Evolutionary conservation across 2,797 vertebrate species (phyloP), one percentile per base, ranked within the genome.

Genomic region (Hippopotamyrus pictus): DNA sequence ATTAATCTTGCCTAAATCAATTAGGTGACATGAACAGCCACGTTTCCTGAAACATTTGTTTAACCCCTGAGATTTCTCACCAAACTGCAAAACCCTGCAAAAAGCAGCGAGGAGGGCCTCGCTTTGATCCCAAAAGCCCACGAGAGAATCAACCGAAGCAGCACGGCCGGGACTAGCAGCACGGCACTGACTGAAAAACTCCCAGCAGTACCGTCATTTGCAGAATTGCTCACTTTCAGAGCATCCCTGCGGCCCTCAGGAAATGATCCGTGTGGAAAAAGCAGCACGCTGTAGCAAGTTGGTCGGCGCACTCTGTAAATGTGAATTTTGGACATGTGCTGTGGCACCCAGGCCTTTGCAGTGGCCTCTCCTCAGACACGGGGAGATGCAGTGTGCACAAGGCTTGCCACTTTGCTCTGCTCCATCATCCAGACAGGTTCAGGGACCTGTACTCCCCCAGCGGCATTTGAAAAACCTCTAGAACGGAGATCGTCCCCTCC

Each of bases 401-500:
- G 17, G 51, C 51, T 50, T 57, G 48, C 25, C 41, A 48, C 76
- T 79, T 57, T 73, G 76, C 73, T 82, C 48, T 41, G 69, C 50
- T 73, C 88, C 73, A 41, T 82, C 73, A 54, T 54, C 57, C 53
- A 89, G 88, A 89, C 73, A 46, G 37, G 76, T 59, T 57, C 88
- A 53, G 65, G 50, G 69, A 12, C 88, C 88, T 37, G 51, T 17
- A 83, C 88, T 89, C 88, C 54, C 76, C 76, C 41, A 12, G 53
- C 50, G 14, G 53, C 53, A 48, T 88, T 65, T 88, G 62, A 88
- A 50, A 89, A n/a, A 89, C 54, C 14, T 89, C 51, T 9, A 22
- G 33, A 84, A 83, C 12, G 1, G 17, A 84, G 88, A n/a, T 37
- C 53, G 33, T 14, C 53, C 86, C 25, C 88, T 41, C 76, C 76